Base-by-base conservation (phyloP, 2,113 vertebrate species). In the Macrotus californicus region DNA sequence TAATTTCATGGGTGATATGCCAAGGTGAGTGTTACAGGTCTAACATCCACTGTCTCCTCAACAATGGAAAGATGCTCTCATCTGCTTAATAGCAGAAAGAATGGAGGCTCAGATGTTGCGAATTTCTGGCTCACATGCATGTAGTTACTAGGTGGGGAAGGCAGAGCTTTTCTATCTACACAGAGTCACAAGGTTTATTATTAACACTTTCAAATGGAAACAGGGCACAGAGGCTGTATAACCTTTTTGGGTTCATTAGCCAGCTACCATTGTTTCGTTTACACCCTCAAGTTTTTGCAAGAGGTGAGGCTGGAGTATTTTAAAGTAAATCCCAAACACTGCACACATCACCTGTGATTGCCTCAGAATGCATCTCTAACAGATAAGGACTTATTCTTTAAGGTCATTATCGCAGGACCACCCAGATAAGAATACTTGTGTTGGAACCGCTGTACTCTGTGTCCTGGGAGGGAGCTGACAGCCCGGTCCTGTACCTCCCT, bases 11-110 rank as follows among this genome's bases (percentile, higher is more conserved):
- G 31, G 43, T 73, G 8, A 39, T 0, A 5, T 10, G 18, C 50
- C n/a, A 29, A 18, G 54, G 4, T 39, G 70, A 22, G 36, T 1
- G 12, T 12, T 41, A 1, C 2, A 2, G 6, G 36, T 13, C n/a
- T 43, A 5, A n/a, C 29, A 7, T 3, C 50, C 31, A 0, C 4
- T 21, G 9, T 75, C 31, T 39, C 77, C 59, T 73, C 22, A 0
- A 2, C 19, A 41, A 14, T 43, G 88, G 83, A 70, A 72, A 21
- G 70, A 39, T 16, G 24, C 69, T 54, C 2, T 8, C 7, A 11
- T 39, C 59, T 21, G 22, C 72, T 0, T 12, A 10, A 22, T 0
- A 4, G 67, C 14, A 31, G 52, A 41, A 54, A 54, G 85, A 39
- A 6, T 0, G 1, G 19, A 41, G 26, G 59, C 76, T 61, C 41